Base-by-base conservation (phyloP, 2,797 vertebrate genomes). In the Sylvia borin region DNA sequence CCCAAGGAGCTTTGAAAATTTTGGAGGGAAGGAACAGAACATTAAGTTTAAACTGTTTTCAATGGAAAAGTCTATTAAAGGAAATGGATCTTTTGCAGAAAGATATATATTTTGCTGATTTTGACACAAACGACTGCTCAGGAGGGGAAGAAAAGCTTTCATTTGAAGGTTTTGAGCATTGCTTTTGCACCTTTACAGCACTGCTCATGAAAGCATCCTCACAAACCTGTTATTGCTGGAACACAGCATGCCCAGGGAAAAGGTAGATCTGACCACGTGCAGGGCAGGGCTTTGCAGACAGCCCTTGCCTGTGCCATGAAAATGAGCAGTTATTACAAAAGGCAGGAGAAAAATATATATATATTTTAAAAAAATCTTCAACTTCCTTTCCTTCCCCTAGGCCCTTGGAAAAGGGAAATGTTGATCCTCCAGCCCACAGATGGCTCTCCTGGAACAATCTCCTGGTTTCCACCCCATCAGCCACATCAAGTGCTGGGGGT, bases 341-440 rank as follows among this genome's bases (percentile, higher is more conserved):
- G 53, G 32, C 6, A 38, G 24, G 12, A 40, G 16, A 10, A 36
- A 48, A 67, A 78, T n/a, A n/a, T n/a, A n/a, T n/a, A 26, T 17
- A 5, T 16, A 40, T 2, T 3, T 19, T 18, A 9, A 16, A 20
- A n/a, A 62, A n/a, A 68, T 17, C 29, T 62, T 11, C 47, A 47
- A 21, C 24, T 51, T 85, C 53, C 15, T 48, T 48, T 16, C 58
- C 3, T 48, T 61, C 74, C 40, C 11, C 8, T 45, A 62, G 71
- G 58, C 43, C 89, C 40, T 42, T 5, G 2, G 71, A 81, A 83
- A 76, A 27, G 43, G 67, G 91, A 94, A 95, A 82, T 25, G 57
- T 67, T 82, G 77, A 92, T 89, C 89, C 45, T 79, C 82, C 53
- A 82, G 86, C 89, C 91, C 89, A 71, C 81, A 82, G 91, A 91